A percentile compares a stretch with the other conserved stretches of the same genome.
Evolutionary conservation across 1,140 invertebrate genomes (phyloP).

Genomic region (Drosophila serrata): DNA sequence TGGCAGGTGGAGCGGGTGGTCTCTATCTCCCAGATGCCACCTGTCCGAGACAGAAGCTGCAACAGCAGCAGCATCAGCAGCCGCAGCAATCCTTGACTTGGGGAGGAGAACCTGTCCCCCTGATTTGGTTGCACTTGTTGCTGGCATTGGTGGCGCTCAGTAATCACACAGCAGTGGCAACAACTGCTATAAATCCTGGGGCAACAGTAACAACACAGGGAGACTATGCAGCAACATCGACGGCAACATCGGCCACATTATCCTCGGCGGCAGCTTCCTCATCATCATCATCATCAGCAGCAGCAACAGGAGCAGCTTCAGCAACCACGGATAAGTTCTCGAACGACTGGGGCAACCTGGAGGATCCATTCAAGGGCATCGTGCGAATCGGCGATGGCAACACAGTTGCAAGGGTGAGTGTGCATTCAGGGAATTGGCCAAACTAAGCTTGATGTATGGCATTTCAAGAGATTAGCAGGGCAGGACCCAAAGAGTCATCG

Average conservation of each 20-base stretch:
- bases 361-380: constrained; percentile 68
- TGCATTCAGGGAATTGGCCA: background rate
- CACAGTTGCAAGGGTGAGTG: constrained; percentile 71
- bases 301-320: background rate
- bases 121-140: constrained; percentile 47
- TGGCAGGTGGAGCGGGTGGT: background rate
- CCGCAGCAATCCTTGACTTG: constrained; percentile 45
- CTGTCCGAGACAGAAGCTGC: constrained; percentile 61
- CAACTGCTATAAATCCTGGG: constrained; percentile 80
- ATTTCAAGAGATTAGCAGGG: constrained; percentile 5
- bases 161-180: constrained; percentile 87
- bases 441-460: constrained; percentile 4
- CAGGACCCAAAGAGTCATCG: background rate
- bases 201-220: constrained; percentile 82
- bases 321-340: constrained; percentile 27
- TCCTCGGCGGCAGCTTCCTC: constrained; percentile 27
- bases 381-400: constrained; percentile 79
- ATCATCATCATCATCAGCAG: too few species aligned
- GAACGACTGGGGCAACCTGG: constrained; percentile 32
- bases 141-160: constrained; percentile 51
- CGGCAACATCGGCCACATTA: constrained; percentile 43
- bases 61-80: too few species aligned
- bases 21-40: constrained; percentile 11
- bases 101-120: constrained; percentile 36
- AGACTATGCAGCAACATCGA: constrained; percentile 31